Evolutionary conservation across 2,888 invertebrate species (phyloP).

Genomic region (Charanyca ferruginea): DNA sequence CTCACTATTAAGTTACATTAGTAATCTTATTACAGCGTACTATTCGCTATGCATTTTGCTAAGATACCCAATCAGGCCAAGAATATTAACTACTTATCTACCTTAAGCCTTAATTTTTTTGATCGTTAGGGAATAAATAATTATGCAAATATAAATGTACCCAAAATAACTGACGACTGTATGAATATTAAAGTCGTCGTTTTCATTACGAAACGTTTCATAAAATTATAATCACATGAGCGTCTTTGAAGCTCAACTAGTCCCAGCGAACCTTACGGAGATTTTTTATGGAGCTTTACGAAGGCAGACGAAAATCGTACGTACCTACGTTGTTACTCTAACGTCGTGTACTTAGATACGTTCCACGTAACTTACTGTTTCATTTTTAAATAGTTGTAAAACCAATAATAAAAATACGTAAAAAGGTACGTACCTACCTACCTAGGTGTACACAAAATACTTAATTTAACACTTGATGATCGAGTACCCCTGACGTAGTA

Average conservation of each 20-base stretch:
- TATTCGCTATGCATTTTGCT: background rate
- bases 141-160: background rate
- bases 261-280: no score
- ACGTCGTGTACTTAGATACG: no score
- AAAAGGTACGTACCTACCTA: slow-evolving; percentile 11
- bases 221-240: no score
- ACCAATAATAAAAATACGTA: background rate
- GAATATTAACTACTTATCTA: background rate
- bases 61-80: background rate
- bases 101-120: background rate
- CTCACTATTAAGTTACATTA: slow-evolving; percentile 52
- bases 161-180: background rate
- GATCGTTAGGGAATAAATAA: no score
- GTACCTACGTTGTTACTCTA: no score
- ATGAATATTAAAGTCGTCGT: no score
- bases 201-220: no score
- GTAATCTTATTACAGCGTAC: slow-evolving; percentile 41
- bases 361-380: no score
- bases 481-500: slow-evolving; percentile 77
- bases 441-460: slow-evolving; percentile 64
- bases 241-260: no score
- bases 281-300: no score
- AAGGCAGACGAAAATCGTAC: no score
- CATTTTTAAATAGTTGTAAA: background rate
- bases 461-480: slow-evolving; percentile 81